A percentile compares a stretch with the other conserved stretches of the same genome.
phyloP scores from a whole-genome alignment of 2,888 invertebrate species.

The Deilephila elpenor region DNA sequence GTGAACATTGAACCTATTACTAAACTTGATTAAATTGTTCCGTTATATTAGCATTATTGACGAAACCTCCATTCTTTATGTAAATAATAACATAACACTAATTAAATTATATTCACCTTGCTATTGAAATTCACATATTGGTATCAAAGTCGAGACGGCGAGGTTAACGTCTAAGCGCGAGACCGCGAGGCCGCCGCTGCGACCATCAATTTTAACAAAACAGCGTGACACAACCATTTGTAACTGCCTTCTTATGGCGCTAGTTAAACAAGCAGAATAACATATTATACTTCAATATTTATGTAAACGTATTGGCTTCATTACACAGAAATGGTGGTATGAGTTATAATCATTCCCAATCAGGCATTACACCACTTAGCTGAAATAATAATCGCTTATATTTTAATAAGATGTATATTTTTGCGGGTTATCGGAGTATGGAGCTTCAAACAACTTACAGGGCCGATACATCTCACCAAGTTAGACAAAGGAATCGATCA shows the following conservation, averaged over 20 bases:
- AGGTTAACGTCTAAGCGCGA: not conserved
- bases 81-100: slow-evolving; percentile 9
- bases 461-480: too few relatives aligned
- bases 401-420: too few relatives aligned
- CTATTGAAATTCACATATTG: slow-evolving; percentile 20
- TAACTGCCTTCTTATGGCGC: not conserved
- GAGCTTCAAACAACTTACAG: too few relatives aligned
- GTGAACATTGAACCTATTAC: too few relatives aligned
- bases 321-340: too few relatives aligned
- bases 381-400: too few relatives aligned
- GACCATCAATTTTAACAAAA: not conserved
- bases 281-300: too few relatives aligned
- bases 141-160: slow-evolving; percentile 13
- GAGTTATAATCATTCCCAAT: too few relatives aligned
- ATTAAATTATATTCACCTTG: slow-evolving; percentile 1
- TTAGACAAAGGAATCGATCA: too few relatives aligned
- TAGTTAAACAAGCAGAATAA: not conserved
- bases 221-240: not conserved
- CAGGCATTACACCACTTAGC: too few relatives aligned
- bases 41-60: not conserved
- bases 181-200: not conserved
- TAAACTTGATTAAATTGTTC: not conserved
- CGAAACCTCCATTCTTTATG: not conserved
- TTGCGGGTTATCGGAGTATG: too few relatives aligned
- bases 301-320: too few relatives aligned